Conservation (phyloP, 2,888 invertebrate species). For the Furcula furcula region DNA sequence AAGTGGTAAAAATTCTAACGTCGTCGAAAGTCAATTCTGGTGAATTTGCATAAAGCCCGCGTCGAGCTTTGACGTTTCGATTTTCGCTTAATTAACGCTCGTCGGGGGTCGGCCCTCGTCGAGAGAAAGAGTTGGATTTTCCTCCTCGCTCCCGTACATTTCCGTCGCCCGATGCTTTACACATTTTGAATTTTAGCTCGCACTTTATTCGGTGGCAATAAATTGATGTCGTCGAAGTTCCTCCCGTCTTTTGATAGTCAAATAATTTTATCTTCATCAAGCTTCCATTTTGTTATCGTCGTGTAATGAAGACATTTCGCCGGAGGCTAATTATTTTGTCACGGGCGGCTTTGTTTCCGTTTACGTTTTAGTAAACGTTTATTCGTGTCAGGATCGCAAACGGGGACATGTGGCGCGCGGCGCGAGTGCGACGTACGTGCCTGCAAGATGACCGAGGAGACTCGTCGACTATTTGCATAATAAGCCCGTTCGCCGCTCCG, state of each 20-base stretch:
- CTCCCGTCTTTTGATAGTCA: constrained; percentile 66
- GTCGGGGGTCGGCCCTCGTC: constrained; percentile 46
- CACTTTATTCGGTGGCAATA: constrained; percentile 62
- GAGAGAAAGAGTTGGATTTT: constrained; percentile 68
- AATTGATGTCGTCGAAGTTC: constrained; percentile 65
- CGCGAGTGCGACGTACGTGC: constrained; percentile 53
- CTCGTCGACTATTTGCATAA: constrained; percentile 73
- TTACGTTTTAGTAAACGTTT: constrained; percentile 15
- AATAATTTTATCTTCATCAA: constrained; percentile 70
- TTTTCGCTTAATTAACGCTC: constrained; percentile 79
- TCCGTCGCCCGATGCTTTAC: constrained; percentile 50
- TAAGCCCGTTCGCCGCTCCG: constrained; percentile 71
- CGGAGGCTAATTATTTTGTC: constrained; percentile 29
- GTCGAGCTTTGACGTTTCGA: constrained; percentile 75
- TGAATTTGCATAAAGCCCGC: constrained; percentile 74
- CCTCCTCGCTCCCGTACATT: constrained; percentile 54
- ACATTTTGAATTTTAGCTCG: constrained; percentile 57
- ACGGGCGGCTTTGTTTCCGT: constrained; percentile 17
- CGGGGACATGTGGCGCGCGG: constrained; percentile 15
- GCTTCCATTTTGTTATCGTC: constrained; percentile 52
- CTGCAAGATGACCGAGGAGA: constrained; percentile 64
- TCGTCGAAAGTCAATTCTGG: constrained; percentile 68
- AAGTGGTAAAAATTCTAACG: constrained; percentile 65
- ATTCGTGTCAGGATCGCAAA: constrained; percentile 20
- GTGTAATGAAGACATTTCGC: constrained; percentile 53